Evolutionary conservation across 2,113 vertebrate genomes (phyloP), one percentile per base, ranked within the genome.

Genomic region (Brachypteracias leptosomus): DNA sequence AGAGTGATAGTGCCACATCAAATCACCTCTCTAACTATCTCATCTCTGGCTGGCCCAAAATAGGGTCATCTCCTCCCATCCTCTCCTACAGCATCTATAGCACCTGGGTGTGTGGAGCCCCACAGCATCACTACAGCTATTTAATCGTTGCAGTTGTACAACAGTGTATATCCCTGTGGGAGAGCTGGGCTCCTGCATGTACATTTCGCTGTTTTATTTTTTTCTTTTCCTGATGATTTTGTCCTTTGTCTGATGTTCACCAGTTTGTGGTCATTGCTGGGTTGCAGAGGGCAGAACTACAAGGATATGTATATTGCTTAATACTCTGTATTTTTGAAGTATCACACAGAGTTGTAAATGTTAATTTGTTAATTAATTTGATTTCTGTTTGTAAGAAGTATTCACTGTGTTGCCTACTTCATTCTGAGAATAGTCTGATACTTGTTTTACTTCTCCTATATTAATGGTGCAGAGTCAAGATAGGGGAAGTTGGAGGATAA

Each of bases 101-200:
- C 61, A 44, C 51, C n/a, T 0, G 0, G 35, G 42, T 1, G 0
- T 9, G 22, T 36, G 68, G 63, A 86, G 9, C 29, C 63, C 17
- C n/a, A 22, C 8, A 57, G 46, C 42, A 54, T 67, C 55, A 0
- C 58, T 85, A 6, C 13, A 13, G 47, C 61, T 71, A 3, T 57
- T 46, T 40, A 79, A 61, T 29, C 15, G 13, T 12, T 38, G 19
- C 16, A 29, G 61, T 47, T 1, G 3, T 40, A 29, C n/a, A 44
- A 44, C 35, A 14, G 40, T 3, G 1, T 3, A 4, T 46, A 13
- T 76, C 16, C 24, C 17, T 35, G 14, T 46, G 31, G 42, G 63
- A 47, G 33, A 59, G 22, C 33, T 16, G 33, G 46, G 26, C 46
- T 96, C 35, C 47, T 80, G 22, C 18, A 12, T 0, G 0, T n/a